A percentile compares a stretch with the other conserved stretches of the same genome.
These are phyloP conservation scores for Charina bottae DNA, from an alignment of 2,113 vertebrate species.

Conservation along the genomic window DNA sequence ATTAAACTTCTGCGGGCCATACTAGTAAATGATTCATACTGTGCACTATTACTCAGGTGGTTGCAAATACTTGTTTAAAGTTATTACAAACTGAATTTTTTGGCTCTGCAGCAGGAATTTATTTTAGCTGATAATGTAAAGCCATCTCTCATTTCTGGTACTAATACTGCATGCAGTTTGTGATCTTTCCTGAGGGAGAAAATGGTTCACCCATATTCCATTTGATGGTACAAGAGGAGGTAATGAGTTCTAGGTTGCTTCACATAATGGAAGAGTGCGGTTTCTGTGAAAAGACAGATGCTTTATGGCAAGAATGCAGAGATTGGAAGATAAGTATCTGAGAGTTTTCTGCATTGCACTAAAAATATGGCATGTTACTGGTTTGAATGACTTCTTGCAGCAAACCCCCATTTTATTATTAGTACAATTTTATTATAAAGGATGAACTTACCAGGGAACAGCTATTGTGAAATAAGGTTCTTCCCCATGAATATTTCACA, in stretches of 20 bases:
- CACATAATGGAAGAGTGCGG: background rate
- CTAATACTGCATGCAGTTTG: constrained; percentile 2
- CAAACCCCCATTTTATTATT: background rate
- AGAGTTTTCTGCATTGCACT: background rate
- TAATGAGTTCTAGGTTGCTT: constrained; percentile 29
- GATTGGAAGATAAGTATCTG: constrained; percentile 24
- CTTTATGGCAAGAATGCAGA: constrained; percentile 9
- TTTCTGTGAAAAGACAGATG: constrained; percentile 17
- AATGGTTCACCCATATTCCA: background rate
- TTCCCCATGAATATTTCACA: constrained; percentile 2
- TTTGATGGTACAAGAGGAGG: constrained; percentile 18
- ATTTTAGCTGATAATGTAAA: constrained; percentile 47
- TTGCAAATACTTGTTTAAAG: constrained; percentile 12
- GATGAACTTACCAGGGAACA: background rate
- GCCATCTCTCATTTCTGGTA: constrained; percentile 35
- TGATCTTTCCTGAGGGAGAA: constrained; percentile 13
- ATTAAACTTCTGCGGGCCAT: constrained; percentile 2
- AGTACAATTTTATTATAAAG: background rate
- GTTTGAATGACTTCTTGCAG: background rate
- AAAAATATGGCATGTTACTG: background rate
- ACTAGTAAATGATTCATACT: constrained; percentile 18
- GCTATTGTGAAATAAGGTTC: background rate
- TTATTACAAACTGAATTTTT: constrained; percentile 15
- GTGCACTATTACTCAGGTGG: constrained; percentile 12
- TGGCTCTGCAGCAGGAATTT: constrained; percentile 30